Evolutionary conservation across 1,140 invertebrate genomes (phyloP), one percentile per base, ranked within the genome.

Genomic region (Drosophila rhopaloa): DNA sequence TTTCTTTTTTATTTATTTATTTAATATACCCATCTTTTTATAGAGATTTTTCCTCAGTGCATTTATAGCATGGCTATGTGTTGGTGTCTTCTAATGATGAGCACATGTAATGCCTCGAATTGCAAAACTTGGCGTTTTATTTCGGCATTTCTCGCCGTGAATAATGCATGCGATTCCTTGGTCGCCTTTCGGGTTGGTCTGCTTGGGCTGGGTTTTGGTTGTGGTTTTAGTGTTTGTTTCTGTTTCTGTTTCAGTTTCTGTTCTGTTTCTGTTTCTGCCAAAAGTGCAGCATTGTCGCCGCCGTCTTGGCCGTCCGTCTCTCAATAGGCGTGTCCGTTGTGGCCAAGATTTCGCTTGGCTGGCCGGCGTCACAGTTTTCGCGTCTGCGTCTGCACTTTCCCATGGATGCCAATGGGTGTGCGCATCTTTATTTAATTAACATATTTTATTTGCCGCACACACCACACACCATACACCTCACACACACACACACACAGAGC

Each of bases 121-220:
- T 88, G 84, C 81, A 88, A 85, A 90, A 90, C 84, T 89, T 89
- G 83, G 84, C 84, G 83, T 80, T 79, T 88, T 65, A 83, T 89
- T 83, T 86, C 84, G 76, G 80, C 83, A 88, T 89, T 88, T 89
- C 80, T 83, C 61, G 76, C 71, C 62, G 80, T 89, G 84, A 89
- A 88, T 83, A 83, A 89, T 89, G 83, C 83, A 83, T 73, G 65
- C 65, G 65, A 71, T 79, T 79, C 81, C 70, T 79, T 82, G 61
- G 59, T 79, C 70, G 76, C 65, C 79, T 80, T 81, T 76, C 58
- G 68, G 59, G n/a, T 48, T 60, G 47, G 57, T 59, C 40, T 58
- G 55, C 56, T 43, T 68, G 67, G 67, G 67, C 50, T 71, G 65
- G 38, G 43, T 19, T 46, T 75, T 41, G 54, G 13, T 50, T 67